phyloP scores from a whole-genome alignment of 2,113 vertebrate species.

The Thermophis baileyi region DNA sequence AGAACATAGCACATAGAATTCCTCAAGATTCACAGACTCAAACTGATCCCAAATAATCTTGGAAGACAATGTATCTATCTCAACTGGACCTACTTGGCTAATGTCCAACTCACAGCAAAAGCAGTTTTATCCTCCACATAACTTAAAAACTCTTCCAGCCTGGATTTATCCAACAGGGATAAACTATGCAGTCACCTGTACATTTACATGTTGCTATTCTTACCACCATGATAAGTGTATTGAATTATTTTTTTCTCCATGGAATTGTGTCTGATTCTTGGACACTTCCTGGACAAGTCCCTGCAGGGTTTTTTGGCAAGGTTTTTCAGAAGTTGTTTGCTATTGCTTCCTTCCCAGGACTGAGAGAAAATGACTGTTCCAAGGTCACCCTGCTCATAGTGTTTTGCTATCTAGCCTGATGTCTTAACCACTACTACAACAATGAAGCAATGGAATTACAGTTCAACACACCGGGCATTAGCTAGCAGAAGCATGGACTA shows the following conservation, averaged over 20 bases:
- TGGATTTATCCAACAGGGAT: not conserved
- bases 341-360: not conserved
- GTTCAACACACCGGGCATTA: not conserved
- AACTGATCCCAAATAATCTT: not conserved
- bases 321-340: not conserved
- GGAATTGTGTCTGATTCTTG: not conserved
- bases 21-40: not conserved
- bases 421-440: not conserved
- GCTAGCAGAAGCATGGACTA: not conserved
- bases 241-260: not conserved
- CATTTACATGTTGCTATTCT: not conserved
- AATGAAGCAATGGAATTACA: not conserved
- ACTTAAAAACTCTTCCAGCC: not conserved
- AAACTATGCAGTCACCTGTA: not conserved
- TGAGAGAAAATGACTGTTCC: not conserved
- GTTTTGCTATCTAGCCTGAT: not conserved
- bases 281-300: not conserved
- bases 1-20: not conserved
- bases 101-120: not conserved
- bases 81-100: not conserved
- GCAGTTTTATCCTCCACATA: not conserved
- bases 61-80: not conserved
- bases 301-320: not conserved
- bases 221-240: not conserved
- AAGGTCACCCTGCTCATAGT: not conserved